Evolutionary conservation across 2,888 invertebrate species (phyloP), one percentile per base, ranked within the genome.

Genomic region (Caenorhabditis japonica): DNA sequence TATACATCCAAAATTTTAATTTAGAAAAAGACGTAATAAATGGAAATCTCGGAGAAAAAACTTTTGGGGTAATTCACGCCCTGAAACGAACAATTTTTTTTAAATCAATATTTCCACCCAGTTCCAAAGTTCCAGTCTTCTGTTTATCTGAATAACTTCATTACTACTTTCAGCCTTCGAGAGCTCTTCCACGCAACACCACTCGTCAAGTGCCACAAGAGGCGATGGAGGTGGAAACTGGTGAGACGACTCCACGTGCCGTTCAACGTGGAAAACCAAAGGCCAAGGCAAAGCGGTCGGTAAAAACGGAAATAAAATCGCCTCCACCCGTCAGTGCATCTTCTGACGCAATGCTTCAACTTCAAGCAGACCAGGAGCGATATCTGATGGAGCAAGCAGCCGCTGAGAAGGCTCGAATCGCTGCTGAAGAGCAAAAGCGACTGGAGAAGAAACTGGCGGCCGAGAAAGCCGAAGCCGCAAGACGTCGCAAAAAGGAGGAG

Each of bases 161-260:
- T n/a, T n/a, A n/a, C n/a, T n/a, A n/a, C 33, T 61, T 64, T 39
- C 53, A 71, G 71, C 71, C 71, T 23, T 53, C 71, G 0, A 41
- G 71, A 12, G 17, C 44, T 13, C 51, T 56, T 1, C 41, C 34
- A 17, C 47, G 66, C 17, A 41, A 23, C 19, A 23, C 17, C 3
- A 13, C 10, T 19, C 53, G 53, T 1, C 46, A 62, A 30, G 46
- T 55, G n/a, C 36, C 53, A 36, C 12, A 4, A 0, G 53, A 53
- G 10, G 53, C 53, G 3, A 64, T 49, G 49, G 53, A 56, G 30
- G 7, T 7, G 7, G 30, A 30, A 2, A 39, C 4, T 8, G 44
- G 33, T 0, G 53, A 38, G 4, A 7, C 19, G 1, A 10, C 23
- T 3, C 41, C 34, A 12, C 36, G 46, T 13, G 34, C 52, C 25